Evolutionary conservation across 1,140 invertebrate genomes (phyloP), one percentile per base, ranked within the genome.

Genomic region (Homarus americanus): DNA sequence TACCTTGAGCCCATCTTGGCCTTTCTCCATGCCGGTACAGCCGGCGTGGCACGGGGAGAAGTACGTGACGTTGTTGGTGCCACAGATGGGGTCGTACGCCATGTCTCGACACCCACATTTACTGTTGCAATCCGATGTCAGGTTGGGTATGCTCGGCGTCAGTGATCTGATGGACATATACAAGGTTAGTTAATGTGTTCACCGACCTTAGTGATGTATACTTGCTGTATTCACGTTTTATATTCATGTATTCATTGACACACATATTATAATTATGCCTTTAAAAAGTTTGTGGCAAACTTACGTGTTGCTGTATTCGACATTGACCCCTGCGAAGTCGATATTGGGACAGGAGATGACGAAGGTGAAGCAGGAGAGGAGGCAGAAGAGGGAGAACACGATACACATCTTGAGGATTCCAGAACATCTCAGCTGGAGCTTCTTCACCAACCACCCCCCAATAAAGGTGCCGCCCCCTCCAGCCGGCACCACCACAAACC

Each of bases 371-470:
- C 95, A 95, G 85, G 96, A 96, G 4, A 95, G 91, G 0, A 96
- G 95, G 1, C 96, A 95, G 1, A 96, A 91, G 12, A 95, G 93
- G 0, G 96, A 96, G 58, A 96, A 94, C 2, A 95, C 93, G 0
- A 97, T 94, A 93, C 97, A 97, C 91, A 97, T 95, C 93, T 96
- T 96, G 58, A 97, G 95, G 91, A 97, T 97, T n/a, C 96, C 96
- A 0, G 95, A 95, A 91, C 97, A 96, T 24, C 95, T 94, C n/a
- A 97, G 94, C 49, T 96, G 95, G 93, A 96, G 96, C 58, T 95
- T 95, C 94, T 97, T 97, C 34, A 97, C 96, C 83, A 97, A 93
- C 94, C 96, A 97, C 2, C 97, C 97, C 49, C 97, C 97, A 0
- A 97, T 93, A 93, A 97, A 97, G 5, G 97, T 97, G 24, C 97